Base-by-base conservation (phyloP, 2,888 invertebrate species). In the Hoplodrina blanda region DNA sequence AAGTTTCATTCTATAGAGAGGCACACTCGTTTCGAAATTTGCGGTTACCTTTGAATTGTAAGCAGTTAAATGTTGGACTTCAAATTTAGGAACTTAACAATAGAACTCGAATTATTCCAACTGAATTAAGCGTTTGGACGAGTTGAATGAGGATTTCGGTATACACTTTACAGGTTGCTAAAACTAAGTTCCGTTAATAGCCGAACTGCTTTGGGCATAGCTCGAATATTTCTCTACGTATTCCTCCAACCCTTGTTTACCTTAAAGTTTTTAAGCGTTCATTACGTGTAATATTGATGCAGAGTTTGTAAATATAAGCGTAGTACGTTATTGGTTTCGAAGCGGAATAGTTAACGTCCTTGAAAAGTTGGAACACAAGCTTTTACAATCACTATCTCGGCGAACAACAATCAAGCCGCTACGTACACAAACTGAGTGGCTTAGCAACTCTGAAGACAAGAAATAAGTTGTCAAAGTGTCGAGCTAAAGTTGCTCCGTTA, bases 391-490 rank as follows among this genome's bases (percentile, higher is more conserved):
- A 87, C 87, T 90, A 86, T 89, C 85, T 80, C 73, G 64, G 72
- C 64, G 82, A 87, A 86, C 87, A 90, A 92, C 91, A 93, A 94
- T 93, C 93, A 91, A 89, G 89, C 87, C 89, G 77, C 90, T 91
- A 85, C 88, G 86, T 91, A 93, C 90, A 93, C 90, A 93, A 94
- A 92, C 91, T 85, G 91, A 91, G 91, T 92, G 90, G 91, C 93
- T 94, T 92, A 92, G 91, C 86, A 92, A 94, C 91, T 92, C 91
- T 86, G 87, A 85, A 91, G 91, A 94, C 95, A 94, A 95, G 95
- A 95, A 95, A 95, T 95, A 95, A 95, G 95, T 95, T 95, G 95
- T 95, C 95, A 94, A 95, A 95, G 94, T 94, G 94, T 94, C 94
- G 88, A 89, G 92, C 89, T 90, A 90, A 95, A 95, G 94, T 95